Evolutionary conservation across 2,888 invertebrate genomes (phyloP).

Genomic region (Macaria notata): DNA sequence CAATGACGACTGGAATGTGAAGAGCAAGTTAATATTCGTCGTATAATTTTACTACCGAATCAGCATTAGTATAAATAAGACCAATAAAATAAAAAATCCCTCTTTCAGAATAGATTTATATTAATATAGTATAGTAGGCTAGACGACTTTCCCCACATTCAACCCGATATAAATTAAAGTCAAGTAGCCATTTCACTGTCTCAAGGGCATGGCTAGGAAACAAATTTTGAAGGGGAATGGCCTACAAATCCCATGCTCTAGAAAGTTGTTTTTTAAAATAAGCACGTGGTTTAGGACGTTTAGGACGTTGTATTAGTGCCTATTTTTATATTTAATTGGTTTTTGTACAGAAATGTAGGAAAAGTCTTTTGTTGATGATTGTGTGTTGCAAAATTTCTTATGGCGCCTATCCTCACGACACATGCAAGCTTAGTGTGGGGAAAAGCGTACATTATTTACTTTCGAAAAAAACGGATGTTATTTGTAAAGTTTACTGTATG

Average conservation of each 20-base stretch:
- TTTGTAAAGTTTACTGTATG: too few relatives aligned
- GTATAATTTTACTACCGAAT: constrained; percentile 21
- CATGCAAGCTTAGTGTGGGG: too few relatives aligned
- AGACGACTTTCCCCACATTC: constrained; percentile 6
- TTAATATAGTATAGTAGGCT: constrained; percentile 1
- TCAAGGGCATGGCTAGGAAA: constrained; percentile 8
- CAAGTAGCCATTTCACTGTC: constrained; percentile 10
- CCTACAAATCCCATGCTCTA: not conserved
- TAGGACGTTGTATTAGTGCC: too few relatives aligned
- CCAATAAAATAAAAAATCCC: constrained; percentile 16
- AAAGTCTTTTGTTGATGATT: too few relatives aligned
- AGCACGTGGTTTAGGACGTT: too few relatives aligned
- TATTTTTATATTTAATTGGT: too few relatives aligned
- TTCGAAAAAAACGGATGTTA: too few relatives aligned
- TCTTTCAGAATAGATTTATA: constrained; percentile 13
- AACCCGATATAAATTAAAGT: constrained; percentile 7
- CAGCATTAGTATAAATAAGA: constrained; percentile 21
- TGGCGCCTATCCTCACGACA: too few relatives aligned
- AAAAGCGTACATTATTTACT: too few relatives aligned
- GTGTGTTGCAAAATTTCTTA: too few relatives aligned
- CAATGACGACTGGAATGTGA: constrained; percentile 15
- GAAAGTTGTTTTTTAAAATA: not conserved
- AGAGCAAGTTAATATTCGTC: constrained; percentile 7
- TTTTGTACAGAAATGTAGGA: too few relatives aligned
- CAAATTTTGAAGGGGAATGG: constrained; percentile 2